Evolutionary conservation across 2,797 vertebrate species (phyloP), one percentile per base, ranked within the genome.

Genomic region (Rhinichthys osculus): DNA sequence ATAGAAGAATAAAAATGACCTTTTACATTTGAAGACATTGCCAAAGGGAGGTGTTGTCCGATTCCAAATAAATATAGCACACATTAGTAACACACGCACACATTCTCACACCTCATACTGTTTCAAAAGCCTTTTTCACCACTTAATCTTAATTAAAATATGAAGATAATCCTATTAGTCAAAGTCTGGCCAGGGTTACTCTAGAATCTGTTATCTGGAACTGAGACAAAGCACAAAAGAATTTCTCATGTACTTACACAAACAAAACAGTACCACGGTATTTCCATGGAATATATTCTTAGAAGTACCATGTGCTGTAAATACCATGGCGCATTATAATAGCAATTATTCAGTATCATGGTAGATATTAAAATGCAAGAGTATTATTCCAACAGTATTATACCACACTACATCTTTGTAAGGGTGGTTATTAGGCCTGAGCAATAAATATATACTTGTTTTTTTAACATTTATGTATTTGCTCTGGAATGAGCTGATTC

Each of bases 81-180:
- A 85, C 38, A 57, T 47, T 33, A 78, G 57, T 38, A 59, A 76
- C 85, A 76, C 85, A 78, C 82, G 71, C 77, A 81, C 38, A 72
- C 82, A 88, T 78, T 87, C 82, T 85, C 74, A 82, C 76, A 73
- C 79, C 72, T 78, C 79, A 40, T 38, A 62, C 84, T 85, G 52
- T 78, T 85, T 62, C 52, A 33, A 84, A 89, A 82, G 67, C 78
- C 78, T 38, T 27, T 44, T 84, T 54, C 38, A 85, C 59, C 42
- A 59, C 66, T 78, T 81, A 40, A 80, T 83, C 81, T 27, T 42
- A 64, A 69, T 87, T 79, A 83, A 78, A 42, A 69, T 78, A 42
- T 82, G 83, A 82, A 79, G 81, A 73, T 89, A 90, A 88, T 88
- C 81, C 73, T 57, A 76, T 78, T 82, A 87, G 69, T 69, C 52